These are phyloP conservation scores for Cyclopterus lumpus DNA, from an alignment of 2,797 vertebrate species.

Conservation along the genomic window DNA sequence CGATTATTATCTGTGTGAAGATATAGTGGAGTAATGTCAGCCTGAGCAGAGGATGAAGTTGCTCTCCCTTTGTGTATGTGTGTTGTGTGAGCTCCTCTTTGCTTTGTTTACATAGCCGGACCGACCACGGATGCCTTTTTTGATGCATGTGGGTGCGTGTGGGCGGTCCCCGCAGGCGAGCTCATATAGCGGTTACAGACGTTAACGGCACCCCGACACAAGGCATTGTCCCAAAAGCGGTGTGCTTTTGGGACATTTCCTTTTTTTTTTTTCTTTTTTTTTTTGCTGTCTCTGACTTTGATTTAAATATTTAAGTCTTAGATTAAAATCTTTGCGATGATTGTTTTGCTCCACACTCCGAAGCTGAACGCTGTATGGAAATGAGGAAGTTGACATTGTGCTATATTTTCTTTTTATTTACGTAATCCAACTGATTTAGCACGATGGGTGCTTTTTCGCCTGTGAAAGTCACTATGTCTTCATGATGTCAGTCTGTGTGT, in stretches of 20 bases:
- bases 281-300: background rate
- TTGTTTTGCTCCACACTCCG: background rate
- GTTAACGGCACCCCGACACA: too few species aligned
- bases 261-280: background rate
- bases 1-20: background rate
- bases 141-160: too few species aligned
- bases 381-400: slow-evolving; percentile 2
- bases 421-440: background rate
- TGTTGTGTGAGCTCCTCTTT: too few species aligned
- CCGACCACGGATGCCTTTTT: too few species aligned
- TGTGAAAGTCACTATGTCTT: slow-evolving; percentile 6
- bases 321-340: background rate
- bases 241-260: background rate
- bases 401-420: background rate
- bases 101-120: background rate
- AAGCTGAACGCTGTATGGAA: background rate
- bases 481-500: background rate
- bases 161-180: too few species aligned
- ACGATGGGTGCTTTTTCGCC: background rate
- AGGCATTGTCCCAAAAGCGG: too few species aligned
- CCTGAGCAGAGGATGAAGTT: background rate
- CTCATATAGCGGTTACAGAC: too few species aligned
- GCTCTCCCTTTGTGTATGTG: too few species aligned
- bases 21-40: background rate
- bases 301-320: background rate